Conservation (phyloP, 2,888 invertebrate species). For the Glaucopsyche alexis region DNA sequence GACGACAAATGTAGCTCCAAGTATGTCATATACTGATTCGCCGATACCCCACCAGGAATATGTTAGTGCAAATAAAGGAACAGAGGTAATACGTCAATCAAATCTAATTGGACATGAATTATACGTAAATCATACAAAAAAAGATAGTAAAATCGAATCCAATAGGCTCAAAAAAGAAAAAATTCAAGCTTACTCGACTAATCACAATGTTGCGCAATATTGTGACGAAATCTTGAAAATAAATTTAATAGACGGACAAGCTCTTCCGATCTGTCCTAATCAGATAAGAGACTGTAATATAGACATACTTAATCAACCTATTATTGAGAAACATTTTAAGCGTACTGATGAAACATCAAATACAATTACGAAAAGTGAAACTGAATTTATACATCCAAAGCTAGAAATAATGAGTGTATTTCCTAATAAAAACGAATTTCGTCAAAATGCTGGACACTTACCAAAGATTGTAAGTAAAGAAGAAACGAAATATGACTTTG, state of each 20-base stretch:
- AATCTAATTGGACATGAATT: not conserved
- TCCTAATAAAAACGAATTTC: not conserved
- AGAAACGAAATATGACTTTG: not conserved
- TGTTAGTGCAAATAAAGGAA: not conserved
- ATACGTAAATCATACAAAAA: not conserved
- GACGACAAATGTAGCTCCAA: constrained; percentile 38
- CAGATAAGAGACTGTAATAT: not conserved
- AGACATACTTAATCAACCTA: not conserved
- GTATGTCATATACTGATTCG: not conserved
- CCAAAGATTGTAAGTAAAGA: not conserved
- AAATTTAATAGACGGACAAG: not conserved
- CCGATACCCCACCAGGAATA: not conserved
- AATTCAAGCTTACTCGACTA: not conserved
- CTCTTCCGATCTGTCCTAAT: not conserved
- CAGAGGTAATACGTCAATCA: not conserved
- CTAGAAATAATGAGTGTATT: not conserved
- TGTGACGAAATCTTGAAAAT: not conserved
- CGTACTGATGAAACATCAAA: not conserved
- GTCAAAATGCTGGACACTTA: not conserved
- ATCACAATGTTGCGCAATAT: not conserved
- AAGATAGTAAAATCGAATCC: not conserved
- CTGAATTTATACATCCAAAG: not conserved
- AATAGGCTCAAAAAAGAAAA: not conserved
- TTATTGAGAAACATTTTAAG: not conserved
- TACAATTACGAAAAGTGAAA: not conserved